A percentile compares a stretch with the other conserved stretches of the same genome.
Evolutionary conservation across 1,140 invertebrate species (phyloP).

Genomic region (fruit fly (Drosophila melanogaster)): Release_6_plus_ISO1_MT NC_004354.4:13483001-13483500

Average conservation of each 20-base stretch:
- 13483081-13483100: constrained; percentile 21
- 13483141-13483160: constrained; percentile 28
- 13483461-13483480: too few relatives aligned
- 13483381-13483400: too few relatives aligned
- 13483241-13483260: constrained; percentile 52
- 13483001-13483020: constrained; percentile 34
- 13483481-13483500: too few relatives aligned
- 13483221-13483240: constrained; percentile 40
- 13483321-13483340: not conserved
- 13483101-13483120: constrained; percentile 53
- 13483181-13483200: constrained; percentile 7
- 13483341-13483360: constrained; percentile 9
- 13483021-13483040: constrained; percentile 42
- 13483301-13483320: not conserved
- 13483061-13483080: not conserved
- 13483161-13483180: constrained; percentile 14
- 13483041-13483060: constrained; percentile 17
- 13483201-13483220: constrained; percentile 16
- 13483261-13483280: constrained; percentile 77
- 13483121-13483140: constrained; percentile 42
- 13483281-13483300: constrained; percentile 73
- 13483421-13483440: too few relatives aligned
- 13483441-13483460: too few relatives aligned
- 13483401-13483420: too few relatives aligned
- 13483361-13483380: not conserved